Percentiles rank a stretch among this genome's conserved stretches.
Evolutionary conservation across 2,888 invertebrate genomes (phyloP).

Genomic region (Dilophus febrilis): DNA sequence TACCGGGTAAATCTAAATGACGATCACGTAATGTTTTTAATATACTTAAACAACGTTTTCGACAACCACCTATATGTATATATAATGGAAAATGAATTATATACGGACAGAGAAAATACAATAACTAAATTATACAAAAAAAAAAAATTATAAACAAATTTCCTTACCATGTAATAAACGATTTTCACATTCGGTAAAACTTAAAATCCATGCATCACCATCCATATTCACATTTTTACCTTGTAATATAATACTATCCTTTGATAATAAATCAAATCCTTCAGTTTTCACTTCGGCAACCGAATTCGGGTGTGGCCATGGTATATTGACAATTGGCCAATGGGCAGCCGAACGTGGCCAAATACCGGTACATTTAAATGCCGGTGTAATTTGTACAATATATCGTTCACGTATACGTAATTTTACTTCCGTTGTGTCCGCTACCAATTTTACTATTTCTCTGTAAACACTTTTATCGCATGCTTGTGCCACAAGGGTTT

Average conservation of each 20-base stretch:
- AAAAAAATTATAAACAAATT: neutral
- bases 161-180: slow-evolving; percentile 57
- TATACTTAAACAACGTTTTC: slow-evolving; percentile 73
- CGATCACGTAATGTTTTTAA: slow-evolving; percentile 81
- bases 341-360: slow-evolving; percentile 91
- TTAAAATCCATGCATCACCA: slow-evolving; percentile 90
- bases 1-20: slow-evolving; percentile 74
- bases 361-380: slow-evolving; percentile 83
- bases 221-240: slow-evolving; percentile 84
- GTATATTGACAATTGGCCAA: slow-evolving; percentile 82
- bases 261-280: slow-evolving; percentile 85
- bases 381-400: slow-evolving; percentile 88
- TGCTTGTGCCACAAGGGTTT: slow-evolving; percentile 75
- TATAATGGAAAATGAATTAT: too few species aligned
- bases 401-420: slow-evolving; percentile 77
- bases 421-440: slow-evolving; percentile 88
- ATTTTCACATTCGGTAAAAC: slow-evolving; percentile 83
- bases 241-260: slow-evolving; percentile 69
- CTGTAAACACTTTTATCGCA: slow-evolving; percentile 88
- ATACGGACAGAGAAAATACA: too few species aligned
- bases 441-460: slow-evolving; percentile 87
- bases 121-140: too few species aligned
- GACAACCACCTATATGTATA: slow-evolving; percentile 51
- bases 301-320: slow-evolving; percentile 86
- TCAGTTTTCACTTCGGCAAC: slow-evolving; percentile 90